Evolutionary conservation across 2,113 vertebrate genomes (phyloP).

Genomic region (Odocoileus virginianus): DNA sequence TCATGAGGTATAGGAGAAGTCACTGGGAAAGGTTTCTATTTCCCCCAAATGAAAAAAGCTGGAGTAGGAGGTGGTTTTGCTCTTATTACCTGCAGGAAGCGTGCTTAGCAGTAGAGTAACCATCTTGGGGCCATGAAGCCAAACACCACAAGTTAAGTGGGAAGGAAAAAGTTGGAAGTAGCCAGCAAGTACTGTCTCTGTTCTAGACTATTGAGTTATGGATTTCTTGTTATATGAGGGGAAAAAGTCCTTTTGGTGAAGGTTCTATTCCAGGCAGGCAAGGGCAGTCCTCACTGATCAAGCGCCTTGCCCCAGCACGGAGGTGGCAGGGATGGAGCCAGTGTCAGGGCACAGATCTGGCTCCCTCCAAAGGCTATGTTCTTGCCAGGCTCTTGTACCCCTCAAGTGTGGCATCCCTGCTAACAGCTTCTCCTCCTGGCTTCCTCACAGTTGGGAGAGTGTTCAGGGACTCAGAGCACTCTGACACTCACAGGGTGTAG

Average conservation of each 20-base stretch:
- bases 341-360: neutral
- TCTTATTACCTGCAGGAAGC: neutral
- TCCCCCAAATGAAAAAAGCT: neutral
- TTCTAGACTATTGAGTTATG: neutral
- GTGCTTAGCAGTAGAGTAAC: neutral
- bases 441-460: neutral
- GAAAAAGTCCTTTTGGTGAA: neutral
- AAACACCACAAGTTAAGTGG: neutral
- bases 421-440: neutral
- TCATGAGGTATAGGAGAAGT: neutral
- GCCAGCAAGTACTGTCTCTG: neutral
- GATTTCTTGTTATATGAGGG: neutral
- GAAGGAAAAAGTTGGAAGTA: neutral
- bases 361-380: fast-evolving
- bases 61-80: neutral
- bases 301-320: neutral
- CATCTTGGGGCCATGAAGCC: neutral
- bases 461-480: neutral
- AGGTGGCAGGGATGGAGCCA: neutral
- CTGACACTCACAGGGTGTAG: neutral
- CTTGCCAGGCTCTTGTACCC: neutral
- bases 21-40: neutral
- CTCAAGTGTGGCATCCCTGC: neutral
- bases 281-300: neutral
- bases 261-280: neutral